A percentile compares a stretch with the other conserved stretches of the same genome.
Conservation (phyloP, 2,797 vertebrate species). For the Pyrocephalus nanus region DNA sequence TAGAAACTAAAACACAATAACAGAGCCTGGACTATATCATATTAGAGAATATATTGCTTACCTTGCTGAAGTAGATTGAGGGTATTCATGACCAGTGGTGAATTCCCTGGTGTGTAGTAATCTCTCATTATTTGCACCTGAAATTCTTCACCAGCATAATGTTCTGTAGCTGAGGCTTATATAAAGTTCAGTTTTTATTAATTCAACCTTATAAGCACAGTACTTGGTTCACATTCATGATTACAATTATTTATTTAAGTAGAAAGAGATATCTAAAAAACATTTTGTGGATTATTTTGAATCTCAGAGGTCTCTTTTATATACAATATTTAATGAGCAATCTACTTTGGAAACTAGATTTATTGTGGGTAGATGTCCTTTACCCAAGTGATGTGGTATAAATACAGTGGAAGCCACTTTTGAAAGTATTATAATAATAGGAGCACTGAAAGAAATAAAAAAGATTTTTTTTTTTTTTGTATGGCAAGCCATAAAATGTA, state of each 20-base stretch:
- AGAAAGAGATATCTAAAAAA: constrained; percentile 62
- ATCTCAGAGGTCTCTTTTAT: constrained; percentile 58
- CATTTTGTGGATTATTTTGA: constrained; percentile 49
- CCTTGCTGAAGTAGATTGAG: constrained; percentile 16
- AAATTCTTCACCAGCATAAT: constrained; percentile 63
- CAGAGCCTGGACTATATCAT: constrained; percentile 8
- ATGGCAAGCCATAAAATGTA: constrained; percentile 53
- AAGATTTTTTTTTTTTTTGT: background rate
- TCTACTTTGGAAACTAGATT: constrained; percentile 53
- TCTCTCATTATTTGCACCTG: constrained; percentile 62
- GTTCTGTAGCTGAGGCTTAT: constrained; percentile 51
- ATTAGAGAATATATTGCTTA: constrained; percentile 29
- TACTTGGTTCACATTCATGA: constrained; percentile 45
- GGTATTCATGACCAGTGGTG: constrained; percentile 41
- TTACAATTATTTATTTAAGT: constrained; percentile 72
- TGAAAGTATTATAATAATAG: constrained; percentile 58
- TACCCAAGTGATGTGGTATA: constrained; percentile 48
- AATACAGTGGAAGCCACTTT: constrained; percentile 66
- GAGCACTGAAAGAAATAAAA: constrained; percentile 54
- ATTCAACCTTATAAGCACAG: constrained; percentile 66
- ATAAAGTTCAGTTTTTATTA: constrained; percentile 73
- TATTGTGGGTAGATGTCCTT: constrained; percentile 45
- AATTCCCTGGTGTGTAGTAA: constrained; percentile 47
- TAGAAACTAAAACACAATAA: background rate
- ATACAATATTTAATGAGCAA: constrained; percentile 46